phyloP scores from a whole-genome alignment of 1,140 invertebrate genomes.

The Macrostomum lignano region DNA sequence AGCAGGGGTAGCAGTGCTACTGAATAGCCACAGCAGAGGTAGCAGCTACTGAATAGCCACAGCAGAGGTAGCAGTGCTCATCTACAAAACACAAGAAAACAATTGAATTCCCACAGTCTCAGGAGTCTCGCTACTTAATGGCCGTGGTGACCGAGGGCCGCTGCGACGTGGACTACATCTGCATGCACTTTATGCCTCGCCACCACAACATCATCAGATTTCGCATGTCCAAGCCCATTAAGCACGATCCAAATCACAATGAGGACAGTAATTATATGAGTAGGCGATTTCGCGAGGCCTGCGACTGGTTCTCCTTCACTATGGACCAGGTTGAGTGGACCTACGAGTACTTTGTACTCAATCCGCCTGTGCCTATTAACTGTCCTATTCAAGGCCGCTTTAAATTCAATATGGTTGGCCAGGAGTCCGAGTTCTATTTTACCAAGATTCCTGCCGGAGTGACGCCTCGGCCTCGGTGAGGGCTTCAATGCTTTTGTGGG shows the following conservation, averaged over 20 bases:
- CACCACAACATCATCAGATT: constrained; percentile 84
- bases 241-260: neutral
- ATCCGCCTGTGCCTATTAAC: constrained; percentile 60
- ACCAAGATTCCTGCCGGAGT: constrained; percentile 74
- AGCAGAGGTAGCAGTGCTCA: too few relatives aligned
- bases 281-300: constrained; percentile 20
- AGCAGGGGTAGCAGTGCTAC: too few relatives aligned
- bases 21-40: too few relatives aligned
- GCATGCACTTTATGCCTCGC: constrained; percentile 71
- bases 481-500: constrained; percentile 47
- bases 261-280: constrained; percentile 9
- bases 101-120: too few relatives aligned
- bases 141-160: constrained; percentile 71
- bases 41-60: too few relatives aligned
- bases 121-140: constrained; percentile 63
- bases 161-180: constrained; percentile 87
- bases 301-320: constrained; percentile 23
- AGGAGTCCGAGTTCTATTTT: constrained; percentile 39
- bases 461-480: constrained; percentile 60
- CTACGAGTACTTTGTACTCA: constrained; percentile 33
- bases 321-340: constrained; percentile 16
- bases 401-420: constrained; percentile 57
- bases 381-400: constrained; percentile 87
- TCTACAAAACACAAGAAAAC: too few relatives aligned
- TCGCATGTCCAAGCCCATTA: constrained; percentile 47